Percentiles rank a stretch among this genome's conserved stretches.
phyloP scores from a whole-genome alignment of 1,140 invertebrate genomes.

The Babylonia areolata region DNA sequence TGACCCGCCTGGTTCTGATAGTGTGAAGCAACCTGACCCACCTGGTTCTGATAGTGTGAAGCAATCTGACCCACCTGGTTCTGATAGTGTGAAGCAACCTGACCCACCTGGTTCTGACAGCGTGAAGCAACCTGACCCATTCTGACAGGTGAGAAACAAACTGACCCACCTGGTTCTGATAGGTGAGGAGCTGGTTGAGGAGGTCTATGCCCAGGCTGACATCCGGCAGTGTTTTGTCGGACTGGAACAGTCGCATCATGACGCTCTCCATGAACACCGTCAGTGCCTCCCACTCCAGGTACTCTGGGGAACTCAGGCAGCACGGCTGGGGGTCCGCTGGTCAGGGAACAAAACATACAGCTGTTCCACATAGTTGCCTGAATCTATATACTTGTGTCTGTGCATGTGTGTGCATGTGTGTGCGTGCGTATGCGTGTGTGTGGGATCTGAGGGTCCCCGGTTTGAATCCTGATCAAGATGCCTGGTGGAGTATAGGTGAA shows the following conservation, averaged over 20 bases:
- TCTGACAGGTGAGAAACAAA: neutral
- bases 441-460: too few relatives aligned
- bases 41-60: neutral
- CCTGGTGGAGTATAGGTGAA: too few relatives aligned
- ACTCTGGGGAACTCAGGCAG: constrained; percentile 72
- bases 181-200: constrained; percentile 85
- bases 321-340: constrained; percentile 64
- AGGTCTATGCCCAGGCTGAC: constrained; percentile 83
- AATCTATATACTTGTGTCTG: too few relatives aligned
- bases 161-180: constrained; percentile 80
- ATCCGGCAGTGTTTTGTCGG: constrained; percentile 78
- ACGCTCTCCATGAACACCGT: constrained; percentile 85
- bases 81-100: neutral
- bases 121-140: too few relatives aligned
- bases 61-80: neutral
- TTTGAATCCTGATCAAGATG: too few relatives aligned
- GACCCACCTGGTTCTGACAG: too few relatives aligned
- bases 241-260: constrained; percentile 83
- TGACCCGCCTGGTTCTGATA: too few relatives aligned
- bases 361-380: too few relatives aligned
- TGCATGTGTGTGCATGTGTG: too few relatives aligned
- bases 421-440: too few relatives aligned
- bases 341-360: too few relatives aligned
- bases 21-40: too few relatives aligned
- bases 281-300: constrained; percentile 89